Base-by-base conservation (phyloP, 2,113 vertebrate genomes). In the Tiliqua scincoides region DNA sequence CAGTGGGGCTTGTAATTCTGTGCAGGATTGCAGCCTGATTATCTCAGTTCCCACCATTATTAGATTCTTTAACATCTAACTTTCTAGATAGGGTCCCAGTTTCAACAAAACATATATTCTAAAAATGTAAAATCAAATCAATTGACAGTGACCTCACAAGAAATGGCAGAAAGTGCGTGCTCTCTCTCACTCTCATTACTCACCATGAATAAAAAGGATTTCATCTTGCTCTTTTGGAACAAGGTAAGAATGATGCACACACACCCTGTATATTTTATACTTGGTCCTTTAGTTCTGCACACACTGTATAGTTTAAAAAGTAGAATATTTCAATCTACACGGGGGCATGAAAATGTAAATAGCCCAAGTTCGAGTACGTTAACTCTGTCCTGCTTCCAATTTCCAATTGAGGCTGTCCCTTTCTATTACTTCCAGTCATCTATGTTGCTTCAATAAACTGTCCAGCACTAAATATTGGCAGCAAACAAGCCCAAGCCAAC, bases 351-450 rank as follows among this genome's bases (percentile, higher is more conserved):
- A 8, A 85, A 30, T 87, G 88, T 12, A 89, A 90, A 89, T n/a
- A 65, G 9, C 15, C 48, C 59, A 2, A 12, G 35, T n/a, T 57
- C 30, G 43, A 35, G 54, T 68, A 65, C 1, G 15, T 76, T 86
- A 40, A 86, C 32, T 78, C 91, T 88, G 40, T n/a, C 32, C 59
- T 20, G 17, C 71, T 35, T 81, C 65, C 48, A 82, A 30, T 75
- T 0, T 61, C 92, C 70, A 79, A 0, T n/a, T n/a, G 0, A 90
- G 35, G 17, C 4, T 67, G 25, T 27, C n/a, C 43, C 81, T 65
- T 12, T 80, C 89, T 86, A 48, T 57, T 73, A 85, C 89, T 84
- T 90, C 85, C 82, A 70, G 75, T 82, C 84, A 67, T 88, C 77
- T 81, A 63, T 7, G 54, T 18, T 68, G 4, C 75, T 1, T 30